These are phyloP conservation scores for Macropodus opercularis DNA, from an alignment of 2,797 vertebrate genomes.

Conservation along the genomic window DNA sequence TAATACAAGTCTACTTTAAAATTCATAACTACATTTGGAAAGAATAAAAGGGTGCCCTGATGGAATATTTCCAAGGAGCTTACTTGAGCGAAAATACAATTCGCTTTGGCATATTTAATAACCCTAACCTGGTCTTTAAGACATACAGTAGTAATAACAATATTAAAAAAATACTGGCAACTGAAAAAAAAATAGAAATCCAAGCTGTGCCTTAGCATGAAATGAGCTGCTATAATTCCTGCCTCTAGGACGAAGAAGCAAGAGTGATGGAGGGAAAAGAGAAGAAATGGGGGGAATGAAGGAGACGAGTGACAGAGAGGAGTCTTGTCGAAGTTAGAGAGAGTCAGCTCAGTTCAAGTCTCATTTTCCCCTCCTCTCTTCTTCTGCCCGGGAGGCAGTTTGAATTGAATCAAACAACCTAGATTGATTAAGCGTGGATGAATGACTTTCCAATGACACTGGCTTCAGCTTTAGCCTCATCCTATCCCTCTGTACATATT, in stretches of 20 bases:
- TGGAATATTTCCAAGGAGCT: constrained; percentile 88
- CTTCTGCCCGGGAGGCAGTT: constrained; percentile 66
- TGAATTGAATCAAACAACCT: constrained; percentile 77
- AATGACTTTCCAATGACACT: constrained; percentile 77
- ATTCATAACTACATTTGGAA: constrained; percentile 89
- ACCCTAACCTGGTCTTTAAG: constrained; percentile 84
- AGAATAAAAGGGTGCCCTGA: constrained; percentile 85
- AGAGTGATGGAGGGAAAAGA: constrained; percentile 25
- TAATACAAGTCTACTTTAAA: constrained; percentile 88
- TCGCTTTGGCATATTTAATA: constrained; percentile 87
- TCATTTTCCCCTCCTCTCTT: constrained; percentile 59
- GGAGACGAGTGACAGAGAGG: constrained; percentile 55
- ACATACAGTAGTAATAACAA: constrained; percentile 82
- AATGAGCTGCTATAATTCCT: constrained; percentile 82
- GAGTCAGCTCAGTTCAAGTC: constrained; percentile 61
- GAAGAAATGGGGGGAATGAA: constrained; percentile 29
- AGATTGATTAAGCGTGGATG: constrained; percentile 79
- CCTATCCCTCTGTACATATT: constrained; percentile 66
- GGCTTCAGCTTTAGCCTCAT: constrained; percentile 54
- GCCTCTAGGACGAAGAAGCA: constrained; percentile 65
- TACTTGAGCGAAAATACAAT: constrained; percentile 88
- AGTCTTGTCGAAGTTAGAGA: constrained; percentile 69
- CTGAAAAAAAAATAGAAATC: constrained; percentile 58
- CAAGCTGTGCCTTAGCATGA: constrained; percentile 77
- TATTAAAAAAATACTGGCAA: constrained; percentile 56